phyloP scores from a whole-genome alignment of 2,888 invertebrate species.

The Eurois occulta region DNA sequence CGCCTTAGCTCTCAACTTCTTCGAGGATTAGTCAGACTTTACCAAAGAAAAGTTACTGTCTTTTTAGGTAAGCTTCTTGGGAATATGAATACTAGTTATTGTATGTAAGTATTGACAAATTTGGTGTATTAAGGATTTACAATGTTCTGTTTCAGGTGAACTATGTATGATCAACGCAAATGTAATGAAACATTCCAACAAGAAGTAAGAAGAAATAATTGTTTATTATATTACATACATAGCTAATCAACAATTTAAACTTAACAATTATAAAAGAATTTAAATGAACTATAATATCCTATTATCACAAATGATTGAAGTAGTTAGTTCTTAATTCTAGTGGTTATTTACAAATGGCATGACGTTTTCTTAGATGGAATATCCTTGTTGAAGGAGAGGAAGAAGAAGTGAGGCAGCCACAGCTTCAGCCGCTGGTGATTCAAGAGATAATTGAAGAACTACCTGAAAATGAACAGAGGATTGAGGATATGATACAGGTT shows the following conservation, averaged over 20 bases:
- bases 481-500: slow-evolving; percentile 80
- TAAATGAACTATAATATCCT: neutral
- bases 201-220: slow-evolving; percentile 78
- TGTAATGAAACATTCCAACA: slow-evolving; percentile 80
- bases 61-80: slow-evolving; percentile 76
- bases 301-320: slow-evolving; percentile 46
- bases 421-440: slow-evolving; percentile 60
- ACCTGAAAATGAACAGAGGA: slow-evolving; percentile 74
- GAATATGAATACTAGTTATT: neutral
- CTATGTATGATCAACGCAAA: slow-evolving; percentile 84
- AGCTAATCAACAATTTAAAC: slow-evolving; percentile 6
- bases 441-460: slow-evolving; percentile 68
- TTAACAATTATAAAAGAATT: slow-evolving; percentile 3
- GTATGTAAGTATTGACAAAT: neutral
- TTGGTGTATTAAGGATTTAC: neutral
- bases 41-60: slow-evolving; percentile 81
- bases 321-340: slow-evolving; percentile 14
- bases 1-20: slow-evolving; percentile 85
- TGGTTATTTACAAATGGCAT: slow-evolving; percentile 9
- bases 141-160: slow-evolving; percentile 76
- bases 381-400: slow-evolving; percentile 56
- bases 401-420: slow-evolving; percentile 54
- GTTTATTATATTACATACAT: slow-evolving; percentile 15
- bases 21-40: slow-evolving; percentile 83
- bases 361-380: slow-evolving; percentile 67